phyloP scores from a whole-genome alignment of 2,113 vertebrate species.

The Cebus imitator region DNA sequence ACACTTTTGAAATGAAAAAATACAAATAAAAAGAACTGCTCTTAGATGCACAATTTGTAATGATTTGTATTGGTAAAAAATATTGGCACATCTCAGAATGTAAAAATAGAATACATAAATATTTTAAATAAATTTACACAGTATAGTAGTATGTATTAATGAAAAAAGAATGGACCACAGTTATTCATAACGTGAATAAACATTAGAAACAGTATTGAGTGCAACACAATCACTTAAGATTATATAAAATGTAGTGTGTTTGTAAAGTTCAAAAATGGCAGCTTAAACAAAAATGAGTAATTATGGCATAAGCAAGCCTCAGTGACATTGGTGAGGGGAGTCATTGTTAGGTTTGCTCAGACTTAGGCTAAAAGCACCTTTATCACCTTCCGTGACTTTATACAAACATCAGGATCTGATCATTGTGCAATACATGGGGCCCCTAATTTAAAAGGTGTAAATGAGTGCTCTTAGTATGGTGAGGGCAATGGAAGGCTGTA shows the following conservation, averaged over 20 bases:
- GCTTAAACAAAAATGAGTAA: background rate
- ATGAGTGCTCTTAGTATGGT: background rate
- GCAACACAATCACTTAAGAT: too few species aligned
- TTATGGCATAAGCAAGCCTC: background rate
- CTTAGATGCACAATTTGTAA: background rate
- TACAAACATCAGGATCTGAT: fast-evolving
- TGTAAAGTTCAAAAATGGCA: background rate
- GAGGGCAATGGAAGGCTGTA: background rate
- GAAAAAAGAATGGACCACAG: background rate
- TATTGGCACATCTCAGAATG: background rate
- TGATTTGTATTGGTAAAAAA: fast-evolving
- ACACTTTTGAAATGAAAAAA: background rate
- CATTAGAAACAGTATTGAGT: background rate
- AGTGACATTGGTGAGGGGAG: background rate
- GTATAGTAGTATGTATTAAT: background rate
- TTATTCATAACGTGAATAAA: background rate
- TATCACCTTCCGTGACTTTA: fast-evolving
- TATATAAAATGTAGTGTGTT: too few species aligned
- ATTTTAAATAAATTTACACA: background rate
- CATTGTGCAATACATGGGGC: fast-evolving
- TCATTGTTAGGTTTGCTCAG: too few species aligned
- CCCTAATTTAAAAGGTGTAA: background rate
- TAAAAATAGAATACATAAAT: too few species aligned
- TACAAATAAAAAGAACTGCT: background rate
- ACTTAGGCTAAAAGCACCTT: background rate